Percentiles rank a stretch among this genome's conserved stretches.
These are phyloP conservation scores for Tiliqua scincoides DNA, from an alignment of 2,113 vertebrate genomes.

Conservation along the genomic window DNA sequence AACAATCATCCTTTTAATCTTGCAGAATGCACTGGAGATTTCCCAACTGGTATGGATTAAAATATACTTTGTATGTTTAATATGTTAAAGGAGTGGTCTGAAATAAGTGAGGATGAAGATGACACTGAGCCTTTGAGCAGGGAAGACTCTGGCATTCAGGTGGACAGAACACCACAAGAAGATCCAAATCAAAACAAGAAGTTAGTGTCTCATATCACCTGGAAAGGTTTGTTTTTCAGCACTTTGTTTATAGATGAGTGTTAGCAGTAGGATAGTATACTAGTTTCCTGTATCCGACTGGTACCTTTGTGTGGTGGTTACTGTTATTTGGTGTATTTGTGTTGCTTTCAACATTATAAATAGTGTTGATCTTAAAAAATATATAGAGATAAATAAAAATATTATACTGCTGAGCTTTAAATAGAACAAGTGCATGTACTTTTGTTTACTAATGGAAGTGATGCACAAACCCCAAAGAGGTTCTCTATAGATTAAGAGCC, in stretches of 20 bases:
- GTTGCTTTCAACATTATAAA: background rate
- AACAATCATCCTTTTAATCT: background rate
- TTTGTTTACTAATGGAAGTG: background rate
- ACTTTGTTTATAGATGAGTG: background rate
- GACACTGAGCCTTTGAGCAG: constrained; percentile 90
- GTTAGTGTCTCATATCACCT: constrained; percentile 67
- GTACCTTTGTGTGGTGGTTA: background rate
- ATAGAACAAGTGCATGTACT: background rate
- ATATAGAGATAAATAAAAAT: too few species aligned
- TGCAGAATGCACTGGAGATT: background rate
- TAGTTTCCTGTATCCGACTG: background rate
- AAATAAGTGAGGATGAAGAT: constrained; percentile 91
- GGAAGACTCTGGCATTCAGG: constrained; percentile 96
- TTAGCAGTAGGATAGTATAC: background rate
- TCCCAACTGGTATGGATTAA: background rate
- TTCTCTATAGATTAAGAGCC: too few species aligned
- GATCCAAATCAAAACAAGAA: constrained; percentile 87
- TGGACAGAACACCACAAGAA: constrained; percentile 93
- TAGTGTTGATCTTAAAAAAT: background rate
- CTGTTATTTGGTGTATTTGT: background rate
- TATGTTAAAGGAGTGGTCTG: constrained; percentile 88
- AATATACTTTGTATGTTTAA: constrained; percentile 3
- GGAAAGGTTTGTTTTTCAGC: constrained; percentile 76
- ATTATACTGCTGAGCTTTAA: too few species aligned
- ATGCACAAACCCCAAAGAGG: background rate